Base-by-base conservation (phyloP, 2,797 vertebrate genomes). In the Ambastaia sidthimunki region DNA sequence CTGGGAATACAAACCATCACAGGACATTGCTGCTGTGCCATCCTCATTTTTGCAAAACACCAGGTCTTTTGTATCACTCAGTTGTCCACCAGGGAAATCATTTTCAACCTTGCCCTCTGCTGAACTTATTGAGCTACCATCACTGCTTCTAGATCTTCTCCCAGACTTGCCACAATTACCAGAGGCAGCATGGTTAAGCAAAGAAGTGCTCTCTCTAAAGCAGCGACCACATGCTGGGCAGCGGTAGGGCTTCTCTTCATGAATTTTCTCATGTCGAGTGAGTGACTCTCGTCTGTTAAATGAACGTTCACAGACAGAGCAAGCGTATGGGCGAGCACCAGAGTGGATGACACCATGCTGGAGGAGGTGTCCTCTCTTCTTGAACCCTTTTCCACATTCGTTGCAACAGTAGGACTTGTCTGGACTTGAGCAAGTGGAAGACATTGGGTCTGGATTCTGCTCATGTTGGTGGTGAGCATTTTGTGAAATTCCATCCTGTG, bases 211-310 rank as follows among this genome's bases (percentile, higher is more conserved):
- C 85, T 95, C 94, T 0, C 94, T 91, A 85, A 94, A 95, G 83
- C 94, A 94, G 4, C 94, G 93, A 0, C 96, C 96, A 5, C 97
- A 98, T 0, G 95, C 93, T 0, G 96, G 95, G 70, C 97, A 98
- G 73, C 95, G 94, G 25, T 95, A 98, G 0, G 96, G 96, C 83
- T 92, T 93, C 34, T 97, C 96, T 25, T 95, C 96, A 31, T 98
- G 97, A 87, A 97, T 97, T 85, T 97, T 97, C 34, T 96, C 96
- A 37, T 98, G 97, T 10, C 97, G 91, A 0, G 97, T 96, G 9
- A 98, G 95, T 1, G 96, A 97, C 86, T 97, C 97, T 3, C 96
- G 91, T 0, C 97, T 96, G 89, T 97, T 98, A 86, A 98, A 98
- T 72, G 95, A 94, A 81, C 96, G 96, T 48, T 97, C 96, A 47